These are phyloP conservation scores for Ceratoteleas bidentatus DNA, from an alignment of 1,140 invertebrate genomes.

Conservation along the genomic window DNA sequence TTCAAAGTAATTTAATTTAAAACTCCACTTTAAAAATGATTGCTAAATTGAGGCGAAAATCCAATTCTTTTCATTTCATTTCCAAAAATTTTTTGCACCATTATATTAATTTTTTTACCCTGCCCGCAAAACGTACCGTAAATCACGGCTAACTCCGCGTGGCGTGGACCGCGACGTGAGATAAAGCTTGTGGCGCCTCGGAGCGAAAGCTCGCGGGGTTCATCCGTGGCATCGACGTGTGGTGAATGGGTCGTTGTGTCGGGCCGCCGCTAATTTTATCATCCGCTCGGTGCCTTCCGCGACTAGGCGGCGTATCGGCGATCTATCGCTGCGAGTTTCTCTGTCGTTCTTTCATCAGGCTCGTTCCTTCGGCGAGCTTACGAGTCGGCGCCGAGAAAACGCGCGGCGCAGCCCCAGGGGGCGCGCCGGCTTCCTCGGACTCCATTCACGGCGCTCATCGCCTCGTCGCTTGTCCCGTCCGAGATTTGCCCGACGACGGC, in stretches of 20 bases:
- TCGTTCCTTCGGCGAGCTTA: slow-evolving; percentile 62
- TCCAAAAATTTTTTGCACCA: no score
- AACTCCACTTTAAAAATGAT: no score
- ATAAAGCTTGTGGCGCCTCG: slow-evolving; percentile 25
- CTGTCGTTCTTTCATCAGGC: slow-evolving; percentile 52
- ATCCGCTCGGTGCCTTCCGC: no score
- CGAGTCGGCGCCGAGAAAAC: slow-evolving; percentile 68
- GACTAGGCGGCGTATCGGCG: no score
- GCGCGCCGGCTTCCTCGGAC: slow-evolving; percentile 79
- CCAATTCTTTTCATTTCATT: no score
- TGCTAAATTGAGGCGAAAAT: no score
- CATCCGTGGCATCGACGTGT: slow-evolving; percentile 17
- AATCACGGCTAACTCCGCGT: slow-evolving; percentile 27
- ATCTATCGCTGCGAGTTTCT: slow-evolving; percentile 41
- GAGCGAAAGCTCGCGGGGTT: slow-evolving; percentile 20
- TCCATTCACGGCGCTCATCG: slow-evolving; percentile 79
- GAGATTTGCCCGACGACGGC: slow-evolving; percentile 65
- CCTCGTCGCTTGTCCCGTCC: no score
- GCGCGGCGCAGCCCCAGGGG: slow-evolving; percentile 77
- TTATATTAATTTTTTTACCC: no score
- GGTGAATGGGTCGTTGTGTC: slow-evolving; percentile 31
- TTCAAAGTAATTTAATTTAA: no score
- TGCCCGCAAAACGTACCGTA: no score
- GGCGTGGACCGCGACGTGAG: slow-evolving; percentile 15
- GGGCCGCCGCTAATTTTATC: slow-evolving; percentile 48